These are phyloP conservation scores for Chondrilla cf. caribensis DNA, from an alignment of 37 sponge, comb jelly and placozoan species.

Conservation along the genomic window DNA sequence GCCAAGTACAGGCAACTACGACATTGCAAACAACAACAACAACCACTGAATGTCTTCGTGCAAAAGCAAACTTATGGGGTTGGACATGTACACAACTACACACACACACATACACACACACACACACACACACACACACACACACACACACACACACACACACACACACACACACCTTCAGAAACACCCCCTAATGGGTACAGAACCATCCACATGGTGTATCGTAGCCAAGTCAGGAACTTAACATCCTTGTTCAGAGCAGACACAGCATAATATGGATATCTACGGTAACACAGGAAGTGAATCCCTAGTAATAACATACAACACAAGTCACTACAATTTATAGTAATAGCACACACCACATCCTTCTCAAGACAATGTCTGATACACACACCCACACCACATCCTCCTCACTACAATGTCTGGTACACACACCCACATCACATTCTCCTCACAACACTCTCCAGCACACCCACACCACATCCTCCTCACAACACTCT, in stretches of 20 bases:
- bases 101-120: neutral
- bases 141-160: no score
- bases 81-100: neutral
- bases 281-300: slow-evolving; percentile 38
- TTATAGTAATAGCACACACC: neutral
- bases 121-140: neutral
- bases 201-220: slow-evolving; percentile 90
- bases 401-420: neutral
- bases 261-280: slow-evolving; percentile 83
- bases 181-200: slow-evolving; percentile 84
- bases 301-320: neutral
- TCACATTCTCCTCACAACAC: no score
- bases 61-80: no score
- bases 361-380: neutral
- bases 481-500: no score
- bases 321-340: neutral
- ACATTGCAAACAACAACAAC: neutral
- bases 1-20: slow-evolving; percentile 47
- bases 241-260: slow-evolving; percentile 58
- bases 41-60: no score
- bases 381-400: neutral
- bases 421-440: neutral
- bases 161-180: slow-evolving; percentile 64
- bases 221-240: slow-evolving; percentile 80
- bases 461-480: slow-evolving; percentile 34